phyloP scores from a whole-genome alignment of 2,797 vertebrate species.

The Trematomus bernacchii region DNA sequence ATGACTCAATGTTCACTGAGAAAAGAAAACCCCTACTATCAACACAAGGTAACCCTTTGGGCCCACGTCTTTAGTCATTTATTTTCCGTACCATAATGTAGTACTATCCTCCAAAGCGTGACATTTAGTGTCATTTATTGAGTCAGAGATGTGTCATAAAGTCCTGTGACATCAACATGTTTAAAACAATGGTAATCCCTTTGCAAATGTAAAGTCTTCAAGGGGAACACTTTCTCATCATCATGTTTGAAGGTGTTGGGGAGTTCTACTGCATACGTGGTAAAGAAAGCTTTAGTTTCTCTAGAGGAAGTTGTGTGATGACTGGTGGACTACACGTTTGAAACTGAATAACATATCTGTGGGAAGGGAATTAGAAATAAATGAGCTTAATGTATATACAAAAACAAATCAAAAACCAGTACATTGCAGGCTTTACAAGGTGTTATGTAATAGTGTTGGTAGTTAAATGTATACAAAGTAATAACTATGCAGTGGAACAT shows the following conservation, averaged over 20 bases:
- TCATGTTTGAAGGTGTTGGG: not conserved
- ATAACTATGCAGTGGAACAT: not conserved
- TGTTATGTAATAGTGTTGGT: no score
- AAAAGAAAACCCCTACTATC: not conserved
- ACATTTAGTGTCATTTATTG: not conserved
- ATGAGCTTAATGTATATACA: not conserved
- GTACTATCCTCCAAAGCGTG: not conserved
- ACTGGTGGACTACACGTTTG: not conserved
- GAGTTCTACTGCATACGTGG: not conserved
- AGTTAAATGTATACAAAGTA: no score
- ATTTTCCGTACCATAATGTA: not conserved
- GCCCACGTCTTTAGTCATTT: constrained; percentile 11
- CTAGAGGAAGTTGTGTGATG: not conserved
- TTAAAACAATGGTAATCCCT: not conserved
- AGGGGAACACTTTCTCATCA: not conserved
- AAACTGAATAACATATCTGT: not conserved
- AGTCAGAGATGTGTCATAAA: constrained; percentile 27
- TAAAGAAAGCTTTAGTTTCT: not conserved
- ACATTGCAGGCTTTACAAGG: not conserved
- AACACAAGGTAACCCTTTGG: not conserved
- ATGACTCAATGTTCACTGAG: constrained; percentile 31
- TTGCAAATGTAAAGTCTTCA: not conserved
- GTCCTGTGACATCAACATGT: not conserved
- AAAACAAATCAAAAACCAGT: no score
- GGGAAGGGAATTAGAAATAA: not conserved